A percentile compares a stretch with the other conserved stretches of the same genome.
phyloP scores from a whole-genome alignment of 23 tunicate species.

The Pegea sp. region DNA sequence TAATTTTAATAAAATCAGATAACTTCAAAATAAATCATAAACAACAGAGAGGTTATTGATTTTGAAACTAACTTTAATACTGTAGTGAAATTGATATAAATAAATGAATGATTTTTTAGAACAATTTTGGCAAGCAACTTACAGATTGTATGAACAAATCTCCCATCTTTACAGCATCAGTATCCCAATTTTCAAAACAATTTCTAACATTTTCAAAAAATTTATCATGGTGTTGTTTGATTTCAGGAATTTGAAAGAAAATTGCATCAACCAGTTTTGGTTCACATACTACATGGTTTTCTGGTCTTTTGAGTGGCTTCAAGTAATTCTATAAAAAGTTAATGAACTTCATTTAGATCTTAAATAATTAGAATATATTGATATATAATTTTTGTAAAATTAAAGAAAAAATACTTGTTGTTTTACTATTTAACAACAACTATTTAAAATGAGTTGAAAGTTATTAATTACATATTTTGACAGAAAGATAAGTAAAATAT shows the following conservation, averaged over 20 bases:
- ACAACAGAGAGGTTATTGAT: no score
- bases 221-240: slow-evolving; percentile 56
- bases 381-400: no score
- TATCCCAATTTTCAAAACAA: slow-evolving; percentile 52
- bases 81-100: no score
- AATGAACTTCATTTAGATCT: neutral
- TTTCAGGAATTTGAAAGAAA: slow-evolving; percentile 60
- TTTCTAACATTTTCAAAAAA: slow-evolving; percentile 43
- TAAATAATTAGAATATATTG: neutral
- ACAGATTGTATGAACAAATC: slow-evolving; percentile 68
- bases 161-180: slow-evolving; percentile 29
- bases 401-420: no score
- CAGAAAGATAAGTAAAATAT: no score
- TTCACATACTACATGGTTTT: slow-evolving; percentile 51
- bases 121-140: slow-evolving; percentile 10
- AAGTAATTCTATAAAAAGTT: slow-evolving; percentile 22
- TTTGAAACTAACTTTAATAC: no score
- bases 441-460: no score
- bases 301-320: slow-evolving; percentile 49
- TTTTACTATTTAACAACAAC: no score
- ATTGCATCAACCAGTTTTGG: slow-evolving; percentile 62
- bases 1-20: no score
- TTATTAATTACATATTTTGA: no score
- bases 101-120: no score
- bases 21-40: no score